Conservation (phyloP, 2,113 vertebrate species). For the Otolemur garnettii region DNA sequence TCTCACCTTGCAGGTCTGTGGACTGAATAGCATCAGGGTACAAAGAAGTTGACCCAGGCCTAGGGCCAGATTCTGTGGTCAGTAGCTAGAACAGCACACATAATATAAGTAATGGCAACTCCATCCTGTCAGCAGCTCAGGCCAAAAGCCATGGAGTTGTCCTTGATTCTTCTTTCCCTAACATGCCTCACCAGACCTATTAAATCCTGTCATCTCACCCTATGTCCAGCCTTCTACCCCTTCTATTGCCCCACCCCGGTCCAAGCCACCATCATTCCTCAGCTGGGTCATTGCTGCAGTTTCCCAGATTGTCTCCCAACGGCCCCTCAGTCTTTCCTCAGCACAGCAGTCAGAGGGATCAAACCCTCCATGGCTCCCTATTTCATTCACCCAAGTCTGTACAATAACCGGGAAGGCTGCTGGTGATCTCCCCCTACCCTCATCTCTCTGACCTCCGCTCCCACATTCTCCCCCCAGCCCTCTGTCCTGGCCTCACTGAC, state of each 20-base stretch:
- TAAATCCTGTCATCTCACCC: background rate
- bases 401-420: background rate
- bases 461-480: accelerated
- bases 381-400: background rate
- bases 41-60: background rate
- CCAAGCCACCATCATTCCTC: background rate
- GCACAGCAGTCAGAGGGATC: too few species aligned
- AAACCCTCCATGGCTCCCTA: background rate
- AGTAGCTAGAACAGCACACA: background rate
- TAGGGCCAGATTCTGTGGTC: background rate
- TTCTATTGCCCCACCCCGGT: background rate
- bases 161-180: background rate
- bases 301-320: background rate
- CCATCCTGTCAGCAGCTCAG: background rate
- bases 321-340: background rate
- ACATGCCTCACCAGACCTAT: background rate
- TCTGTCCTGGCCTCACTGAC: background rate
- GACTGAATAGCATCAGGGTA: background rate
- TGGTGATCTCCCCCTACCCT: background rate
- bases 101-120: background rate
- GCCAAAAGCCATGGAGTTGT: background rate
- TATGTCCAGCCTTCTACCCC: background rate
- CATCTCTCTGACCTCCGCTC: background rate
- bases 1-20: background rate
- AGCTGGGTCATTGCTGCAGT: background rate